Conservation (phyloP, 37 sponge, comb jelly and placozoan genomes). For the Agelas oroides region DNA sequence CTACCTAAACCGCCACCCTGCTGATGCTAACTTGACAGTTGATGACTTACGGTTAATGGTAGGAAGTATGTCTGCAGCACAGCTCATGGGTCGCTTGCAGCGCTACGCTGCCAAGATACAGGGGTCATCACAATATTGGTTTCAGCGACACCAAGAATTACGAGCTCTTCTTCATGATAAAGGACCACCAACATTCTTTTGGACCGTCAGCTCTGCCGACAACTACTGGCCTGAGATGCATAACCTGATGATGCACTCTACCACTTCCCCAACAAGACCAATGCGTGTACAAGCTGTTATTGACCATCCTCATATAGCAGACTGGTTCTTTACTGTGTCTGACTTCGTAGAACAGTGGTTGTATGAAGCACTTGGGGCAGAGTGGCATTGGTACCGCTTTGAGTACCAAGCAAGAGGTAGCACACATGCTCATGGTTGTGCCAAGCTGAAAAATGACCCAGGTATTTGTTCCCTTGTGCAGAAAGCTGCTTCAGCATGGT, state of each 20-base stretch:
- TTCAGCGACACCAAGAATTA: slow-evolving; percentile 21
- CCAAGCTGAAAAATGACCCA: slow-evolving; percentile 24
- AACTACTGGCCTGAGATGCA: slow-evolving; percentile 52
- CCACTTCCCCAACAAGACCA: not conserved
- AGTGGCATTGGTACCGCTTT: slow-evolving; percentile 28
- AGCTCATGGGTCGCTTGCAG: slow-evolving; percentile 26
- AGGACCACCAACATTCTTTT: slow-evolving; percentile 44
- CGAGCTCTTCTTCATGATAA: slow-evolving; percentile 24
- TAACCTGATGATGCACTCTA: slow-evolving; percentile 20
- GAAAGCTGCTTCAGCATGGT: slow-evolving; percentile 5
- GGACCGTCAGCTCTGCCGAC: slow-evolving; percentile 44
- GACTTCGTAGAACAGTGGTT: slow-evolving; percentile 12
- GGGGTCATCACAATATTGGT: slow-evolving; percentile 54
- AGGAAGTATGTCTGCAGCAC: not conserved
- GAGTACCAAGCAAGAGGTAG: slow-evolving; percentile 48
- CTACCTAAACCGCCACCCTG: slow-evolving; percentile 12
- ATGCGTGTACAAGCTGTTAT: slow-evolving; percentile 16
- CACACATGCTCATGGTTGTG: slow-evolving; percentile 43
- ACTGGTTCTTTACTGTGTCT: slow-evolving; percentile 17
- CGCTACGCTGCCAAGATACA: slow-evolving; percentile 34
- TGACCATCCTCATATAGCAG: slow-evolving; percentile 1
- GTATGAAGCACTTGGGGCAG: not conserved
- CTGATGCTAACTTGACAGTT: slow-evolving; percentile 39
- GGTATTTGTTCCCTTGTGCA: slow-evolving; percentile 5
- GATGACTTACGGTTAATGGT: slow-evolving; percentile 39